Percentiles rank a stretch among this genome's conserved stretches.
These are phyloP conservation scores for Diabrotica undecimpunctata DNA, from an alignment of 1,140 invertebrate species.

Conservation along the genomic window DNA sequence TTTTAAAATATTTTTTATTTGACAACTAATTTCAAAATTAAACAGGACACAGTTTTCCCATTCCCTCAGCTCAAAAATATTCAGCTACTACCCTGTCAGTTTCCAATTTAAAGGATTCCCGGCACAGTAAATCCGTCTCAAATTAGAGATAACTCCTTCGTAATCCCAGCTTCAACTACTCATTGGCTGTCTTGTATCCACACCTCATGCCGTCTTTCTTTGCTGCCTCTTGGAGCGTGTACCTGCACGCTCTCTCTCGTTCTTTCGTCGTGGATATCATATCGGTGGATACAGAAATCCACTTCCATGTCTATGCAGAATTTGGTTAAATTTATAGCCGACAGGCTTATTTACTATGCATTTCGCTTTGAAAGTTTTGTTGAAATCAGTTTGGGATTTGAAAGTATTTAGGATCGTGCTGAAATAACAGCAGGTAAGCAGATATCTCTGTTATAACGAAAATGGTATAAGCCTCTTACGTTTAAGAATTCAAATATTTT, in stretches of 20 bases:
- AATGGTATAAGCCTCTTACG: no score
- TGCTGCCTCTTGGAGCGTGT: not conserved
- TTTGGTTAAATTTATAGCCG: slow-evolving; percentile 5
- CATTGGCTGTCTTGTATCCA: slow-evolving; percentile 37
- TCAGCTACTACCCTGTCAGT: slow-evolving; percentile 8
- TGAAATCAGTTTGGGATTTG: not conserved
- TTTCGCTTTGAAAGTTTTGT: slow-evolving; percentile 1
- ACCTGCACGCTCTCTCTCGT: slow-evolving; percentile 4
- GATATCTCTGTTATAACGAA: no score
- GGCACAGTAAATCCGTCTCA: slow-evolving; percentile 53
- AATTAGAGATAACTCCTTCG: slow-evolving; percentile 55
- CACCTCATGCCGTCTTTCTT: slow-evolving; percentile 12
- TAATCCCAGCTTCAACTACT: slow-evolving; percentile 49
- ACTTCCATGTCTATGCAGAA: slow-evolving; percentile 8
- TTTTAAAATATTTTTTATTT: no score
- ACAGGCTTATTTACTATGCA: slow-evolving; percentile 12
- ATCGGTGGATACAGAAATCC: slow-evolving; percentile 7
- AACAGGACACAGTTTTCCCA: no score
- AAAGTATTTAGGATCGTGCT: not conserved
- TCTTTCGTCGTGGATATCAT: slow-evolving; percentile 10
- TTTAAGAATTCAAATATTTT: no score
- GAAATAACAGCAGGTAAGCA: no score
- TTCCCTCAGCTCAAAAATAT: no score
- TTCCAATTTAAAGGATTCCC: slow-evolving; percentile 57
- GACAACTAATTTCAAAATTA: no score